Percentiles rank a stretch among this genome's conserved stretches.
Evolutionary conservation across 2,888 invertebrate species (phyloP).

Genomic region (Lucinisca nassula): DNA sequence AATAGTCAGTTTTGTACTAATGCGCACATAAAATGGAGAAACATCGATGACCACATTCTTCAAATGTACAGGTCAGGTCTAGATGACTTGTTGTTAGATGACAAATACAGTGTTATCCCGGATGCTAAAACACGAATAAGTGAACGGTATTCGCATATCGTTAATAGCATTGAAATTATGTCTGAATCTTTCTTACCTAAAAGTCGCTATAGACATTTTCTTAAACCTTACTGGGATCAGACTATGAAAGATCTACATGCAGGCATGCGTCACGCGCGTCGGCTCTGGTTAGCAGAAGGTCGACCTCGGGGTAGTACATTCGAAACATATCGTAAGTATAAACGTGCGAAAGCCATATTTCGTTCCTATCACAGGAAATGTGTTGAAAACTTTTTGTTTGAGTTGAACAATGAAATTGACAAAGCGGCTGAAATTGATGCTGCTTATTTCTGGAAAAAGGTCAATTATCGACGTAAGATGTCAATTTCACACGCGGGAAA

Average conservation of each 20-base stretch:
- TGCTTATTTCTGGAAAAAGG: background rate
- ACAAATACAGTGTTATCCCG: too few relatives aligned
- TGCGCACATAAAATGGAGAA: too few relatives aligned
- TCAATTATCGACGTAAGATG: background rate
- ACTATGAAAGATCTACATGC: background rate
- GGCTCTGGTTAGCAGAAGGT: background rate
- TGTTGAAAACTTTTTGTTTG: background rate
- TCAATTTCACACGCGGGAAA: background rate
- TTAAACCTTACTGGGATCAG: background rate
- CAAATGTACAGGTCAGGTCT: too few relatives aligned
- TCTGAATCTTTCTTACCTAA: too few relatives aligned
- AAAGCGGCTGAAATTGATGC: background rate
- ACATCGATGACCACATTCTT: too few relatives aligned
- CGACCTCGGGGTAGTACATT: background rate
- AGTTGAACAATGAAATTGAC: background rate
- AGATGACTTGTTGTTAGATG: too few relatives aligned
- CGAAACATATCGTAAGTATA: background rate
- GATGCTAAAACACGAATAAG: too few relatives aligned
- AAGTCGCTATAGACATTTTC: background rate
- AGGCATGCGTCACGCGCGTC: background rate
- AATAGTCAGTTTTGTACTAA: too few relatives aligned
- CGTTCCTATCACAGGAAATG: background rate
- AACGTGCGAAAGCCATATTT: background rate
- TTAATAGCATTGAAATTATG: too few relatives aligned
- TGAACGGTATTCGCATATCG: too few relatives aligned